phyloP scores from a whole-genome alignment of 1,140 invertebrate species.

The Contarinia nasturtii region DNA sequence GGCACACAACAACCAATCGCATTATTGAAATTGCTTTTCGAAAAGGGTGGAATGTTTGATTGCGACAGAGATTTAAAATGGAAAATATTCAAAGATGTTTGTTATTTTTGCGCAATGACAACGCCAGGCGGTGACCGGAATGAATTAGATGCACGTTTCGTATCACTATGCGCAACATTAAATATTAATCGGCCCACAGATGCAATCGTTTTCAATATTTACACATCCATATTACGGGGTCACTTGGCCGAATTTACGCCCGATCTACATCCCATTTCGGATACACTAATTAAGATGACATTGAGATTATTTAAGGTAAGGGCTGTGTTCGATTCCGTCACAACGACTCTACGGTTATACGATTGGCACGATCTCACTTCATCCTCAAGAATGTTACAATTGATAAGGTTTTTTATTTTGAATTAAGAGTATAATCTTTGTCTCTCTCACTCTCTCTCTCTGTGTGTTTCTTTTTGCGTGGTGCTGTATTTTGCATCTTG shows the following conservation, averaged over 20 bases:
- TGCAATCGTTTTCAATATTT: slow-evolving; percentile 61
- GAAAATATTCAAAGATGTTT: slow-evolving; percentile 73
- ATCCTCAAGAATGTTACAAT: too few relatives aligned
- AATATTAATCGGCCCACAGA: slow-evolving; percentile 68
- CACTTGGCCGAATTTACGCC: slow-evolving; percentile 47
- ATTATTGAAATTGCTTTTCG: slow-evolving; percentile 65
- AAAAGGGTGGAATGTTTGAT: slow-evolving; percentile 72
- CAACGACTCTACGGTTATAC: too few relatives aligned
- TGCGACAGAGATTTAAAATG: slow-evolving; percentile 75
- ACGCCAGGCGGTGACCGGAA: slow-evolving; percentile 55
- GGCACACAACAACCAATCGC: slow-evolving; percentile 87
- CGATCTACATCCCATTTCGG: slow-evolving; percentile 37
- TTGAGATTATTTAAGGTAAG: slow-evolving; percentile 62
- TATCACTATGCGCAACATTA: slow-evolving; percentile 72
- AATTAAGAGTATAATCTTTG: too few relatives aligned
- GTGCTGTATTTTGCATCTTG: too few relatives aligned
- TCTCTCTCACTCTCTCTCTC: background rate
- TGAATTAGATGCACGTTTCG: slow-evolving; percentile 72
- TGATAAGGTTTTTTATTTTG: too few relatives aligned
- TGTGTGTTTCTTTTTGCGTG: too few relatives aligned
- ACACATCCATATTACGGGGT: slow-evolving; percentile 57
- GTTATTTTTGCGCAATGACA: slow-evolving; percentile 62
- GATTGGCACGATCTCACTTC: too few relatives aligned
- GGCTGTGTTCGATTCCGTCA: background rate
- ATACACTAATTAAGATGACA: slow-evolving; percentile 53